Percentiles rank a stretch among this genome's conserved stretches.
phyloP scores from a whole-genome alignment of 2,797 vertebrate genomes.

The Pogoniulus pusillus region DNA sequence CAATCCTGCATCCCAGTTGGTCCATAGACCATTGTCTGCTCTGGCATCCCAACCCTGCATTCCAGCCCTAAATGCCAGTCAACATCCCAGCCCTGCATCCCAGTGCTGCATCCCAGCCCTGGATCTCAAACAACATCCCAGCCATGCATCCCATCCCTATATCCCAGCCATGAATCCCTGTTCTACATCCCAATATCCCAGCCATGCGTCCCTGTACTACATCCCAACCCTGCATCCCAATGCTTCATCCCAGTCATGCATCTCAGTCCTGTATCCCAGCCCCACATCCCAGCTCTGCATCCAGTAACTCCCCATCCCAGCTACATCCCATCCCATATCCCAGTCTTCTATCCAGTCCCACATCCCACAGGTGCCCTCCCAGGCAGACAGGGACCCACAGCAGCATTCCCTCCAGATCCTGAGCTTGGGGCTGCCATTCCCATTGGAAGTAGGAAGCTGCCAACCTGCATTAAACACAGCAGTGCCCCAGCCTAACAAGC shows the following conservation, averaged over 20 bases:
- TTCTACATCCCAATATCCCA: not conserved
- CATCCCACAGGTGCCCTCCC: not conserved
- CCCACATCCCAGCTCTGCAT: too few species aligned
- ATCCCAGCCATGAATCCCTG: not conserved
- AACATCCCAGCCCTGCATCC: not conserved
- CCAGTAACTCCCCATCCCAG: too few species aligned
- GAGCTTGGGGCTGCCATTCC: too few species aligned
- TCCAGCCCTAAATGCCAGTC: fast-evolving
- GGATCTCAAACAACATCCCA: too few species aligned
- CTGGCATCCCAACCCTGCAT: fast-evolving
- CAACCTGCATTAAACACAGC: fast-evolving
- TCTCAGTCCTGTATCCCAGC: too few species aligned
- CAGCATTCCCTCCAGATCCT: too few species aligned
- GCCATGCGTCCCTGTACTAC: too few species aligned
- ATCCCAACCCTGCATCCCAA: not conserved
- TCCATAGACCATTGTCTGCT: too few species aligned
- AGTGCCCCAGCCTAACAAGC: not conserved
- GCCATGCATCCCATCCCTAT: not conserved
- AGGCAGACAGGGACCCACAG: not conserved
- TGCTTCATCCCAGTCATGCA: too few species aligned
- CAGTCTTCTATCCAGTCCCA: fast-evolving
- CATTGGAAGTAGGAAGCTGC: not conserved
- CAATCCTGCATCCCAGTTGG: too few species aligned
- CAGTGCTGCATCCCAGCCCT: fast-evolving
- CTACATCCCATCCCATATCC: not conserved